These are phyloP conservation scores for Oxytorus armatus DNA, from an alignment of 2,888 invertebrate genomes.

Conservation along the genomic window DNA sequence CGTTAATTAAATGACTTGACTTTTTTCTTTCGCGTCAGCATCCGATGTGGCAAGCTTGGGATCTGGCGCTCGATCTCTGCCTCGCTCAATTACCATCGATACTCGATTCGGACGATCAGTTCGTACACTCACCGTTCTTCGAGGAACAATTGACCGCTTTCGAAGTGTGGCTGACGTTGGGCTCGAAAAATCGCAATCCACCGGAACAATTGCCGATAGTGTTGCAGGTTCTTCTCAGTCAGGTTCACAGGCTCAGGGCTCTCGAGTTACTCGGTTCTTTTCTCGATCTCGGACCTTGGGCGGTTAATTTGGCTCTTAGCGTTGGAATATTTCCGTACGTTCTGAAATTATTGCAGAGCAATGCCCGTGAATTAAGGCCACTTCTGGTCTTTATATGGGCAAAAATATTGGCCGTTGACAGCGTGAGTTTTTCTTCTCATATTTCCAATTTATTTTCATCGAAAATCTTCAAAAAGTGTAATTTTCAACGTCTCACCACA, in stretches of 20 bases:
- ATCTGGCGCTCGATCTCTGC: constrained; percentile 97
- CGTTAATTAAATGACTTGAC: too few species aligned
- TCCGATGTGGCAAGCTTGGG: constrained; percentile 99
- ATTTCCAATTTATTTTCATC: not conserved
- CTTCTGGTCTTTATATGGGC: constrained; percentile 99
- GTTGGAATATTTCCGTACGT: constrained; percentile 99
- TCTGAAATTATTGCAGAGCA: constrained; percentile 97
- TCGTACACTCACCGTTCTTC: constrained; percentile 95
- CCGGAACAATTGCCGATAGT: constrained; percentile 99
- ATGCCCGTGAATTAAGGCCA: constrained; percentile 95
- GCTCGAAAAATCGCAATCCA: constrained; percentile 91
- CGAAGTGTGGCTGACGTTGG: constrained; percentile 96
- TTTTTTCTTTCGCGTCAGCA: constrained; percentile 85
- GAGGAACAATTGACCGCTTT: constrained; percentile 99
- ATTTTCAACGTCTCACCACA: not conserved
- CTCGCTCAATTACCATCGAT: constrained; percentile 95
- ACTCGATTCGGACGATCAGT: constrained; percentile 87
- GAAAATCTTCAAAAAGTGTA: not conserved
- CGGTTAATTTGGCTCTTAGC: constrained; percentile 97
- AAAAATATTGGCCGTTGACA: constrained; percentile 98
- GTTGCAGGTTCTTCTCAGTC: constrained; percentile 92
- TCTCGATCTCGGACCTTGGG: constrained; percentile 97
- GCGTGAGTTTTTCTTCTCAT: constrained; percentile 87
- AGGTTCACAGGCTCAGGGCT: constrained; percentile 96
- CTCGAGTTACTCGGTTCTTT: constrained; percentile 97